Evolutionary conservation across 2,888 invertebrate species (phyloP).

Genomic region (Lepidochrysops patricia): DNA sequence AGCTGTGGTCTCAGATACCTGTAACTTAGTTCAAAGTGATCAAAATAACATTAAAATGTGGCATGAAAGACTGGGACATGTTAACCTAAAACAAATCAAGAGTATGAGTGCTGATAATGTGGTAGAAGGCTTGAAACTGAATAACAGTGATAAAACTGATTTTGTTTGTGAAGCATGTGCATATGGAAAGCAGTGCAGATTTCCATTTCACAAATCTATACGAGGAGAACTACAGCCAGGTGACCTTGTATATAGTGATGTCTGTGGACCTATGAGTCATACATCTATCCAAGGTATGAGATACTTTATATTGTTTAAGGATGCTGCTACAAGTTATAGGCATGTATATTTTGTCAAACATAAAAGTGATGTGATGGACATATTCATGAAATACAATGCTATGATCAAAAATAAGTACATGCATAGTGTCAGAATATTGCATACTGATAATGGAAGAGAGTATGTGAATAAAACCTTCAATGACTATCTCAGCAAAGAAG

Average conservation of each 20-base stretch:
- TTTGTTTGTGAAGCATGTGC: conserved; percentile 26
- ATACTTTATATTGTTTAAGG: conserved; percentile 30
- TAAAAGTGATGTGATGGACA: conserved; percentile 28
- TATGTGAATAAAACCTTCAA: conserved; percentile 19
- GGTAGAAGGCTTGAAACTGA: conserved; percentile 20
- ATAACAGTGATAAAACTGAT: conserved; percentile 5
- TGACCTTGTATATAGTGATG: conserved; percentile 27
- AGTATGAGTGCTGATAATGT: conserved; percentile 21
- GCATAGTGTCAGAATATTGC: not conserved
- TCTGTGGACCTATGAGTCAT: conserved; percentile 27
- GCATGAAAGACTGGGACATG: conserved; percentile 26
- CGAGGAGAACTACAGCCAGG: conserved; percentile 24
- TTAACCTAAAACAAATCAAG: conserved; percentile 24
- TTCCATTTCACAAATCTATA: conserved; percentile 24
- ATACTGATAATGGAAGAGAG: conserved; percentile 2
- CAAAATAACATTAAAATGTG: conserved; percentile 23
- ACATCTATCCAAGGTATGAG: conserved; percentile 24
- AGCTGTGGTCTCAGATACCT: conserved; percentile 16
- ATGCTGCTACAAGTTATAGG: conserved; percentile 27
- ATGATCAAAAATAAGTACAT: conserved; percentile 21
- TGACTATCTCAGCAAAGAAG: conserved; percentile 23
- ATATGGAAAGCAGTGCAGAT: conserved; percentile 24
- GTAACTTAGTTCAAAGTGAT: conserved; percentile 25
- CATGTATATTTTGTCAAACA: conserved; percentile 27
- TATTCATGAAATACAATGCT: conserved; percentile 27